Conservation (phyloP, 2,797 vertebrate species). For the Spheniscus humboldti region DNA sequence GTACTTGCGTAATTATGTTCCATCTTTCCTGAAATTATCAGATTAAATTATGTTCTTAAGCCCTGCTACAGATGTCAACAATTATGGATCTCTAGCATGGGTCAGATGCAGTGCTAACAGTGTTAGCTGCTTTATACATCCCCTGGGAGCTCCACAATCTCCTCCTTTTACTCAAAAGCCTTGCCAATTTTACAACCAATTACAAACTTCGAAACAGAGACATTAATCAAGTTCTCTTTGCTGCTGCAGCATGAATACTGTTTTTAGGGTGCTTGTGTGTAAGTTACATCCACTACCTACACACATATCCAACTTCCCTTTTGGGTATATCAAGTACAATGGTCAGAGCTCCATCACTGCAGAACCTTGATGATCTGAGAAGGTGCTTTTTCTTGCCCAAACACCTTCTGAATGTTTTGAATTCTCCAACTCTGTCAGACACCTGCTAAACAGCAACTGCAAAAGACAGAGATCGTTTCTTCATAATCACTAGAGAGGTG, state of each 20-base stretch:
- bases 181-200: background rate
- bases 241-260: background rate
- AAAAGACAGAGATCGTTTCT: background rate
- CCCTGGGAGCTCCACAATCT: background rate
- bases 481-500: background rate
- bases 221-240: background rate
- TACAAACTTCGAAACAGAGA: background rate
- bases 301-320: background rate
- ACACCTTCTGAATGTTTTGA: background rate
- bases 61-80: background rate
- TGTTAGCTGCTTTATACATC: background rate
- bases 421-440: background rate
- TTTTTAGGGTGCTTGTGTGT: background rate
- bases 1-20: background rate
- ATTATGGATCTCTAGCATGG: background rate
- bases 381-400: background rate
- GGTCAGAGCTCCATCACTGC: background rate
- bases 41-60: background rate
- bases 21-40: background rate
- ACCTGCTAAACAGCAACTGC: background rate
- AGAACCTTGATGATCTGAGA: background rate
- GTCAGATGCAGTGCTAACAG: background rate
- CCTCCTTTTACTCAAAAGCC: background rate
- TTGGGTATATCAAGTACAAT: background rate
- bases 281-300: background rate